Evolutionary conservation across 2,797 vertebrate genomes (phyloP), one percentile per base, ranked within the genome.

Genomic region (Spheniscus humboldti): DNA sequence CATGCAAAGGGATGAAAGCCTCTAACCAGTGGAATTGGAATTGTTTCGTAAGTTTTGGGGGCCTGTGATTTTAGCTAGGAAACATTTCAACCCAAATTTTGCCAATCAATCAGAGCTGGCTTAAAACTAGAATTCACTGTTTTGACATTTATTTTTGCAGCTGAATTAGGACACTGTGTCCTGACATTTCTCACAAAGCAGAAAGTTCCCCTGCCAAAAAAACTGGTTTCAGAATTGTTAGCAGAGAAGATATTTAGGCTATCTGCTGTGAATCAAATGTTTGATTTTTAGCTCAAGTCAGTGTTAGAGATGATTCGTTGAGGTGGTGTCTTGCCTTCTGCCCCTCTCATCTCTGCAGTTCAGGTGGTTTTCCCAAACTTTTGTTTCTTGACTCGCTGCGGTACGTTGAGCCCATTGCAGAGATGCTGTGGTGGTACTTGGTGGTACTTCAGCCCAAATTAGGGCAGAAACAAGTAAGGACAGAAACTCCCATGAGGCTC

Each of bases 121-220:
- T 95, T 92, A 81, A 96, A 95, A 81, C 67, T 75, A 35, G 69
- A 96, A 59, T 86, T 94, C 91, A 81, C 57, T 81, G 68, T 88
- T 94, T 63, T 91, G 92, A 91, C 89, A n/a, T 94, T 95, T 95
- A 80, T 75, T 96, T 94, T 96, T 63, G 9, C 85, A 76, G 69
- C 76, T 59, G 69, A 94, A 73, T 94, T 94, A 90, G 96, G 86
- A 95, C 86, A 52, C 55, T 84, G 22, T 90, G 91, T 96, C 87
- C 89, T 95, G 94, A 91, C 78, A 66, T 88, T 90, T 96, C 82
- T 86, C 85, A 55, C 78, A 92, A 90, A 94, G 76, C 69, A 78
- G 53, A 91, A 96, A 95, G 92, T 93, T 96, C 50, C 33, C 23
- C 76, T 96, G 92, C 87, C 87, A 95, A 91, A 95, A 86, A 82